Conservation (phyloP, 1,140 invertebrate species). For the Helicoverpa armigera region DNA sequence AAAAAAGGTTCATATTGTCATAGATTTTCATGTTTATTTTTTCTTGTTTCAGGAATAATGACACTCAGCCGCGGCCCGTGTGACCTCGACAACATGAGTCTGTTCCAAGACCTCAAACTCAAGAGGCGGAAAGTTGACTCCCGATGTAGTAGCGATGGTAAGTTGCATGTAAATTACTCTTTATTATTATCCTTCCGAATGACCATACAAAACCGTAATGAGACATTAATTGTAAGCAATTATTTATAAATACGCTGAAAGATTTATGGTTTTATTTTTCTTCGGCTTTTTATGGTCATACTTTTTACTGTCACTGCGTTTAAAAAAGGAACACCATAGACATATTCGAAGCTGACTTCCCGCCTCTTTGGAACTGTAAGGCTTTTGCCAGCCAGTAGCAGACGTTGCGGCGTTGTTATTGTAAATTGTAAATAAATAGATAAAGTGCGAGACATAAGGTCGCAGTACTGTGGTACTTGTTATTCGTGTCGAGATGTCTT, state of each 20-base stretch:
- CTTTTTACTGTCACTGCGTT: not conserved
- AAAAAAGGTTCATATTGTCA: not conserved
- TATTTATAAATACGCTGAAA: not conserved
- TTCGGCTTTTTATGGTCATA: not conserved
- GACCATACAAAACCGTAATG: constrained; percentile 3
- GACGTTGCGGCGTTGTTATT: constrained; percentile 6
- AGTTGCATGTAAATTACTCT: constrained; percentile 74
- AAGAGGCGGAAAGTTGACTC: constrained; percentile 99
- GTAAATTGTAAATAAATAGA: constrained; percentile 36
- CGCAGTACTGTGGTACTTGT: constrained; percentile 64
- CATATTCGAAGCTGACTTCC: not conserved
- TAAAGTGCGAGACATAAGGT: constrained; percentile 54
- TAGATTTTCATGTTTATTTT: constrained; percentile 42
- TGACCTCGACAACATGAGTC: constrained; percentile 98
- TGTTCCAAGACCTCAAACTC: constrained; percentile 99
- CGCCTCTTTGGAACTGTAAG: constrained; percentile 4
- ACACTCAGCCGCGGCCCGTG: constrained; percentile 97
- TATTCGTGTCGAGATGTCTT: constrained; percentile 68
- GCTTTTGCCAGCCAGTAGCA: constrained; percentile 12
- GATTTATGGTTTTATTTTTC: not conserved
- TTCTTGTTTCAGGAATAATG: constrained; percentile 94
- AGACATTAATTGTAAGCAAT: not conserved
- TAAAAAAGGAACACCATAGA: constrained; percentile 41
- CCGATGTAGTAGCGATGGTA: constrained; percentile 97
- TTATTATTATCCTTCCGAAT: constrained; percentile 14